Evolutionary conservation across 2,113 vertebrate genomes (phyloP).

Genomic region (Otolemur garnettii): DNA sequence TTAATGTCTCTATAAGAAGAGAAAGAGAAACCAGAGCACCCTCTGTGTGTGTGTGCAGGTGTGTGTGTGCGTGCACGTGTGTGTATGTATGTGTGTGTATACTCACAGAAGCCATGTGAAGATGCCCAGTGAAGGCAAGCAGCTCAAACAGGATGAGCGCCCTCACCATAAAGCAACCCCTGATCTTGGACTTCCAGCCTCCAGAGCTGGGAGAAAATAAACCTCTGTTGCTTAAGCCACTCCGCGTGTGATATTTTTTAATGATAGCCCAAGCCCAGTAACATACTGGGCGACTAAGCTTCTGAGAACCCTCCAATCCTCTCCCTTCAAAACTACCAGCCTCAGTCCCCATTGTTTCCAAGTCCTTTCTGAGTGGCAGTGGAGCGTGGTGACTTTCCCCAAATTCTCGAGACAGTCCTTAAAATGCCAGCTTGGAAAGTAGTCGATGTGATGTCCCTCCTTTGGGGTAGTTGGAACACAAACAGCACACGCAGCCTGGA

Average conservation of each 20-base stretch:
- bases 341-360: neutral
- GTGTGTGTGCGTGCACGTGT: neutral
- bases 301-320: neutral
- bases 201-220: neutral
- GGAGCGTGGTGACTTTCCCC: neutral
- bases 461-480: accelerated
- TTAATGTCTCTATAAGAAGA: neutral
- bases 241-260: neutral
- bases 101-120: neutral
- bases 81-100: neutral
- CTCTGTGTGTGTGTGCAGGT: neutral
- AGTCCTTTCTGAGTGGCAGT: neutral
- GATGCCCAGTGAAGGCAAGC: neutral
- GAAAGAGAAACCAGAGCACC: neutral
- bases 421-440: neutral
- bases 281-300: accelerated
- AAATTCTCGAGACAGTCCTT: neutral
- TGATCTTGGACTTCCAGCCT: neutral
- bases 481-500: accelerated
- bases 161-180: neutral
- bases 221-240: neutral
- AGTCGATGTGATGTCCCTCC: accelerated
- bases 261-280: no score
- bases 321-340: neutral
- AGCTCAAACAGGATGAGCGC: neutral